Percentiles rank a stretch among this genome's conserved stretches.
Evolutionary conservation across 2,113 vertebrate genomes (phyloP).

Genomic region (Mustela lutreola): DNA sequence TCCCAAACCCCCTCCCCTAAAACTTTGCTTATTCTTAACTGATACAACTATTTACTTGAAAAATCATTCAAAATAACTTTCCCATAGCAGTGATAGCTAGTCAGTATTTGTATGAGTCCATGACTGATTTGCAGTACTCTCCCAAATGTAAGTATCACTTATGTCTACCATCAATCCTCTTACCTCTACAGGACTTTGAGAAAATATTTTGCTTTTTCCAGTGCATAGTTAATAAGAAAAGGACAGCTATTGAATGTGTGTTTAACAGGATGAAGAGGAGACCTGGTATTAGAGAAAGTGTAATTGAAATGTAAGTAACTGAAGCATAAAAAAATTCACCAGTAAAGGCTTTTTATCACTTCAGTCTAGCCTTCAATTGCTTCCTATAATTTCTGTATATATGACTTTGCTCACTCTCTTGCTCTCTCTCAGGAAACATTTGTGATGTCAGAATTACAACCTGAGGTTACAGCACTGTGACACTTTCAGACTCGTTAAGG

Average conservation of each 20-base stretch:
- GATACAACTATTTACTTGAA: not conserved
- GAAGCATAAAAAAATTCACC: conserved; percentile 63
- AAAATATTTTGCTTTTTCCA: conserved; percentile 54
- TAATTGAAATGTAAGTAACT: conserved; percentile 65
- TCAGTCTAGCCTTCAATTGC: conserved; percentile 28
- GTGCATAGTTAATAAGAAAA: conserved; percentile 49
- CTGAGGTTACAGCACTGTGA: conserved; percentile 10
- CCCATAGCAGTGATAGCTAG: not conserved
- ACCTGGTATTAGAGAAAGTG: not conserved
- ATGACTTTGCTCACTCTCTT: not conserved
- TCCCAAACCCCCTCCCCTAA: no score
- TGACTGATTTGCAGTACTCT: not conserved
- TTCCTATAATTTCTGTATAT: conserved; percentile 41
- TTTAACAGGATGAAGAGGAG: conserved; percentile 32
- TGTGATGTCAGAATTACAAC: conserved; percentile 68
- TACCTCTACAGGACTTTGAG: not conserved
- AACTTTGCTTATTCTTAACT: not conserved
- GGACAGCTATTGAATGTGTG: conserved; percentile 36
- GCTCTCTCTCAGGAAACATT: conserved; percentile 38
- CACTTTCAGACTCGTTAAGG: conserved; percentile 55
- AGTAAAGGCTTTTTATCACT: conserved; percentile 61
- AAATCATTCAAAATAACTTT: conserved; percentile 43
- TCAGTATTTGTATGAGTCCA: not conserved
- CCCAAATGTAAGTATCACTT: not conserved
- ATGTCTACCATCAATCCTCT: conserved; percentile 21